Percentiles rank a stretch among this genome's conserved stretches.
phyloP scores from a whole-genome alignment of 2,888 invertebrate species.

The Lochmaea capreae region DNA sequence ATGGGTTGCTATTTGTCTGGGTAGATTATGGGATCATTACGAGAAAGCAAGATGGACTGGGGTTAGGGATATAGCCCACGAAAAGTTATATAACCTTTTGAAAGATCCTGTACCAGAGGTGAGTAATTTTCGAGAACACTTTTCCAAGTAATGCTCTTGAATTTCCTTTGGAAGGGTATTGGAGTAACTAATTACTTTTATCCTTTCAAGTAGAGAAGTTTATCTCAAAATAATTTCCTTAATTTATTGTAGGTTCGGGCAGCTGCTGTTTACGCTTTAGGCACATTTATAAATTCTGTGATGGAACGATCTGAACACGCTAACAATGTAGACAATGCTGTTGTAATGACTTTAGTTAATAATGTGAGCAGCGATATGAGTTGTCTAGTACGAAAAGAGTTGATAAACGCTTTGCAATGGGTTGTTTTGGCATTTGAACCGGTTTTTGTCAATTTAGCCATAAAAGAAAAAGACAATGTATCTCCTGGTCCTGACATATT shows the following conservation, averaged over 20 bases:
- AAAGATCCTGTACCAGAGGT: constrained; percentile 90
- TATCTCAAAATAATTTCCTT: too few relatives aligned
- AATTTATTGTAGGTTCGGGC: constrained; percentile 77
- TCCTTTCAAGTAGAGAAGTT: too few relatives aligned
- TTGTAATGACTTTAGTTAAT: constrained; percentile 87
- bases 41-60: constrained; percentile 95
- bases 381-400: constrained; percentile 87
- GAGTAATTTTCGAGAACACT: constrained; percentile 29
- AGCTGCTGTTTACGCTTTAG: constrained; percentile 93
- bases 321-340: constrained; percentile 91
- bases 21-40: constrained; percentile 89
- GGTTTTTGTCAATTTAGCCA: constrained; percentile 83
- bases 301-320: constrained; percentile 91
- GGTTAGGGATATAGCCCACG: constrained; percentile 95
- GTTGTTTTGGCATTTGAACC: constrained; percentile 89
- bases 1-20: constrained; percentile 95
- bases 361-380: constrained; percentile 83
- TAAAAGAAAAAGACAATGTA: constrained; percentile 69
- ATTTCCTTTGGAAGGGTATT: too few relatives aligned
- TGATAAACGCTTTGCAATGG: constrained; percentile 89
- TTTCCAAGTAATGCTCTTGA: background rate
- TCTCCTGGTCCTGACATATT: constrained; percentile 51
- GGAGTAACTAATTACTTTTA: too few relatives aligned
- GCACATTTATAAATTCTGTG: constrained; percentile 90
- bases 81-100: constrained; percentile 87